Evolutionary conservation across 2,113 vertebrate genomes (phyloP).

Genomic region (Collichthys lucidus): DNA sequence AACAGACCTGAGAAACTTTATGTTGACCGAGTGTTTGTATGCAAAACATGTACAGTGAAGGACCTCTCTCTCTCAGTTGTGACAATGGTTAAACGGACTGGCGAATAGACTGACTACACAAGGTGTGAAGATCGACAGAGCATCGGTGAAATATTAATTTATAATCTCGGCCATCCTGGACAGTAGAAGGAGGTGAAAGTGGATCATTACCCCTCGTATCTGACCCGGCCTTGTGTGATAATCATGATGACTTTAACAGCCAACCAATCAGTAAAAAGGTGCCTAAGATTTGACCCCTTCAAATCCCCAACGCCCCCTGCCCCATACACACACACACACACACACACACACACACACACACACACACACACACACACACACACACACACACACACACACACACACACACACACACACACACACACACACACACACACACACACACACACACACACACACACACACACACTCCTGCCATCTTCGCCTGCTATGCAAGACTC

Average conservation of each 20-base stretch:
- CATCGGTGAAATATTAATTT: constrained; percentile 57
- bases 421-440: too few species aligned
- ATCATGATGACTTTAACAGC: constrained; percentile 81
- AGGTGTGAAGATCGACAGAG: constrained; percentile 48
- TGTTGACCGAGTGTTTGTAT: constrained; percentile 79
- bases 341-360: constrained; percentile 38
- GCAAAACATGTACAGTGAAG: constrained; percentile 79
- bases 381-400: too few species aligned
- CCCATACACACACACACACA: constrained; percentile 13
- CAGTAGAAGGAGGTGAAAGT: constrained; percentile 49
- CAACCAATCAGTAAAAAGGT: constrained; percentile 82
- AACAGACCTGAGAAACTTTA: constrained; percentile 68
- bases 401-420: too few species aligned
- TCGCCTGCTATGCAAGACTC: constrained; percentile 86
- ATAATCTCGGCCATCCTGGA: constrained; percentile 64
- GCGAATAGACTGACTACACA: constrained; percentile 36
- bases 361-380: too few species aligned
- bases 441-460: too few species aligned
- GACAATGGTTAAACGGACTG: constrained; percentile 45
- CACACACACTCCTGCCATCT: constrained; percentile 74
- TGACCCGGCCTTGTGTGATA: constrained; percentile 78
- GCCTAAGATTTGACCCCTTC: constrained; percentile 76
- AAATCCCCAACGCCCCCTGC: background rate
- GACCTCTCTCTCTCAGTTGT: constrained; percentile 65
- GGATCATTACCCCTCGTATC: constrained; percentile 50